A percentile compares a stretch with the other conserved stretches of the same genome.
These are phyloP conservation scores for Biston stratarius DNA, from an alignment of 2,888 invertebrate species.

Conservation along the genomic window DNA sequence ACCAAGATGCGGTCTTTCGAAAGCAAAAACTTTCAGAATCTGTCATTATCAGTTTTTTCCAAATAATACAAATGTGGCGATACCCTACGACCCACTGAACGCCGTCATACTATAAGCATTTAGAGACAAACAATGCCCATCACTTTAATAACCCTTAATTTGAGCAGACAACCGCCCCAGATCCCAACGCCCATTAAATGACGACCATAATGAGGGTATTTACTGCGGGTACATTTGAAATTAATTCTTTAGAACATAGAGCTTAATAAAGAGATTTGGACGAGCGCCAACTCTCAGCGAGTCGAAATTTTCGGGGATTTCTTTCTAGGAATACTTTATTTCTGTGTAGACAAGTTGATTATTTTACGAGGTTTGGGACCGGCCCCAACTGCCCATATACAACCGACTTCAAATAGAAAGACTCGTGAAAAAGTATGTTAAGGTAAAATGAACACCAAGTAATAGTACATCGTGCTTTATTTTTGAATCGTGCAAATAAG, in stretches of 20 bases:
- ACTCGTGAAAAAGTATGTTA: no score
- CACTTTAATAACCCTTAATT: slow-evolving; percentile 12
- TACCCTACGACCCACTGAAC: background rate
- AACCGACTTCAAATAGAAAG: no score
- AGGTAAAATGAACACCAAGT: no score
- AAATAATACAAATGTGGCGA: no score
- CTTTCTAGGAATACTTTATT: slow-evolving; percentile 1
- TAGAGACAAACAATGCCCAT: background rate
- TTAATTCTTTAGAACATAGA: slow-evolving; percentile 53
- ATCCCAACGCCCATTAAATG: slow-evolving; percentile 22
- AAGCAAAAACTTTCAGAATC: no score
- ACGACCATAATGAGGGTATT: slow-evolving; percentile 32
- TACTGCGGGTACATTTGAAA: slow-evolving; percentile 41
- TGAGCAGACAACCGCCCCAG: slow-evolving; percentile 2
- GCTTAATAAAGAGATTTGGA: slow-evolving; percentile 57
- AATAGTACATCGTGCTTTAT: no score
- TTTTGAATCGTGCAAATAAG: no score
- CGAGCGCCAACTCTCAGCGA: slow-evolving; percentile 38
- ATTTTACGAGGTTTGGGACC: background rate
- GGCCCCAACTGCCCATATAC: no score
- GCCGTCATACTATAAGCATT: background rate
- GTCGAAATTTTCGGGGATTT: slow-evolving; percentile 15
- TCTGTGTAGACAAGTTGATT: background rate
- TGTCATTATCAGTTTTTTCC: no score
- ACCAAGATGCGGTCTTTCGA: no score